Conservation (phyloP, 1,140 invertebrate genomes). For the Heterodera schachtii region DNA sequence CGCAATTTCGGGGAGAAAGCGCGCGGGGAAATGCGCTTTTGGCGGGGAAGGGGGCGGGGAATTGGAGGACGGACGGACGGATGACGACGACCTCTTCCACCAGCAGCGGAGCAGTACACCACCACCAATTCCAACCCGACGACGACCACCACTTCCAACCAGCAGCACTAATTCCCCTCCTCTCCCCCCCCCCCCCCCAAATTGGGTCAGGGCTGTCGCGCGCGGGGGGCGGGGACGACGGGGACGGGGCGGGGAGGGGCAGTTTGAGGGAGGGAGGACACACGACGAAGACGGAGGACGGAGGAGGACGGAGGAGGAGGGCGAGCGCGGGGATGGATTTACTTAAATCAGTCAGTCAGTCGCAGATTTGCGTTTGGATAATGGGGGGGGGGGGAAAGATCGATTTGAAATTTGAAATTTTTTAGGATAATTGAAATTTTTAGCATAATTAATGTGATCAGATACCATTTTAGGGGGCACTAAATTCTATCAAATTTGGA, state of each 20-base stretch:
- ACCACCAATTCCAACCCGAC: neutral
- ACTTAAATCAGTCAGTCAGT: neutral
- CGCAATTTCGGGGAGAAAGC: too few relatives aligned
- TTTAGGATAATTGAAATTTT: neutral
- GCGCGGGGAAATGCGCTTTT: too few relatives aligned
- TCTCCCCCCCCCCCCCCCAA: neutral
- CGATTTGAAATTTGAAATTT: neutral
- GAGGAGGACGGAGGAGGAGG: too few relatives aligned
- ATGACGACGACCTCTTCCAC: too few relatives aligned
- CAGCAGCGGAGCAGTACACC: too few relatives aligned
- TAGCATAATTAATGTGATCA: neutral
- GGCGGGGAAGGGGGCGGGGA: too few relatives aligned
- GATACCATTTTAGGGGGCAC: too few relatives aligned
- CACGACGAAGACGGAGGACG: neutral
- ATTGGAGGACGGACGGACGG: too few relatives aligned
- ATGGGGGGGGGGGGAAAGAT: neutral
- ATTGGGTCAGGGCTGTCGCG: slow-evolving; percentile 27
- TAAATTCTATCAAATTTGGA: too few relatives aligned
- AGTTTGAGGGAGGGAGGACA: too few relatives aligned
- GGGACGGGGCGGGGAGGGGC: neutral
- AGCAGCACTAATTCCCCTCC: neutral
- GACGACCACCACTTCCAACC: neutral
- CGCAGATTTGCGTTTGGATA: neutral
- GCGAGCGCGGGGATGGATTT: neutral
- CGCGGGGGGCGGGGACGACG: neutral